Evolutionary conservation across 23 tunicate genomes (phyloP).

Genomic region (Trididemnum clinides): DNA sequence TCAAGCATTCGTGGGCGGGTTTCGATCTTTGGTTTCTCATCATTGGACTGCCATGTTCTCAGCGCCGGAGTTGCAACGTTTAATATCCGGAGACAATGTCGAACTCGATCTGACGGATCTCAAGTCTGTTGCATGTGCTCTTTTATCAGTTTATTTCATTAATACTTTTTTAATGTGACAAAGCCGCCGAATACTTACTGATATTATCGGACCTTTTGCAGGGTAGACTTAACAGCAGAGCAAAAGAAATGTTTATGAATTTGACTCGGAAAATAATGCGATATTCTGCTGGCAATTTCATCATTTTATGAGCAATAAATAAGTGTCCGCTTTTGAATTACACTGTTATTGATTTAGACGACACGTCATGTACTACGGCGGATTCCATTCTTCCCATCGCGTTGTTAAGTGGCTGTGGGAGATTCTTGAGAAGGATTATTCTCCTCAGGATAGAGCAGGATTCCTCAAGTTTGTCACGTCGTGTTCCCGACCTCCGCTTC

Average conservation of each 20-base stretch:
- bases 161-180: too few species aligned
- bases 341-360: conserved; percentile 11
- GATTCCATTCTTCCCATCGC: conserved; percentile 87
- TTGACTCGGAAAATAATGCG: too few species aligned
- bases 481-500: conserved; percentile 94
- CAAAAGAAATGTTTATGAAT: too few species aligned
- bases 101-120: conserved; percentile 86
- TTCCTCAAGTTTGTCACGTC: conserved; percentile 98
- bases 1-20: conserved; percentile 80
- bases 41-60: conserved; percentile 97
- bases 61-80: conserved; percentile 91
- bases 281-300: too few species aligned
- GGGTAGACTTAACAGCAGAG: too few species aligned
- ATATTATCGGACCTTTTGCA: too few species aligned
- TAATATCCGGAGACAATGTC: conserved; percentile 93
- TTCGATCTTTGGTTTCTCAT: conserved; percentile 65
- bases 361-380: conserved; percentile 85
- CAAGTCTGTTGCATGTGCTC: too few species aligned
- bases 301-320: too few species aligned
- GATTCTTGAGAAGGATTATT: conserved; percentile 81
- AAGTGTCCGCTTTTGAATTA: not conserved
- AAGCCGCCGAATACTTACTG: too few species aligned
- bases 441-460: conserved; percentile 73
- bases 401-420: conserved; percentile 98
- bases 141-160: too few species aligned